Evolutionary conservation across 1,140 invertebrate genomes (phyloP), one percentile per base, ranked within the genome.

Genomic region (Polyergus mexicanus): DNA sequence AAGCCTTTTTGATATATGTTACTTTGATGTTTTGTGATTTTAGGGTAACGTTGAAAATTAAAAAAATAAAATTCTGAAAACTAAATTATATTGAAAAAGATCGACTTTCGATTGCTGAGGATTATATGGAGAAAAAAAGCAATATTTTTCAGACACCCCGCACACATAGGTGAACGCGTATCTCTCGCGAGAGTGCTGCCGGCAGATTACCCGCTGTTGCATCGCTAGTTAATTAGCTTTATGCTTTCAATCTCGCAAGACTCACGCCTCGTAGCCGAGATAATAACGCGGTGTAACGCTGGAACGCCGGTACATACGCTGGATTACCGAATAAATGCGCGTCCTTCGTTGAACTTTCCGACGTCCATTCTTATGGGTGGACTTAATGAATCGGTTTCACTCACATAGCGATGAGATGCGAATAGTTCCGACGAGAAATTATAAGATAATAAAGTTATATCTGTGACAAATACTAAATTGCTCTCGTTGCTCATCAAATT

Each of bases 141-240:
- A 13, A 11, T 32, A 60, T 83, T 83, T 83, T n/a, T 28, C 3
- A 35, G 68, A 71, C 68, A 83, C 54, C 68, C 68, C 28, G n/a
- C 74, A 51, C 11, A 83, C 68, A 47, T 54, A 83, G 78, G 25
- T 74, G 68, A 83, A 28, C 68, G 54, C 38, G 68, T 77, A 77
- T 84, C 44, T 84, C 72, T 84, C 60, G 81, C 44, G 81, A 72
- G 60, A 84, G 80, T 65, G 63, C 81, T 65, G 86, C 89, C 87
- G 86, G 86, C 86, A 89, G 90, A 92, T 92, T 93, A 93, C 92
- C 86, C 86, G 90, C 86, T 92, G 90, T 91, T 89, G 91, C 91
- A 90, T 92, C 86, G 88, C 88, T 89, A 91, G 89, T 93, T 93
- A 94, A 94, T 94, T 94, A 93, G 93, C 93, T 93, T 93, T 92